A percentile compares a stretch with the other conserved stretches of the same genome.
phyloP scores from a whole-genome alignment of 2,888 invertebrate genomes.

The Plagodis pulveraria region DNA sequence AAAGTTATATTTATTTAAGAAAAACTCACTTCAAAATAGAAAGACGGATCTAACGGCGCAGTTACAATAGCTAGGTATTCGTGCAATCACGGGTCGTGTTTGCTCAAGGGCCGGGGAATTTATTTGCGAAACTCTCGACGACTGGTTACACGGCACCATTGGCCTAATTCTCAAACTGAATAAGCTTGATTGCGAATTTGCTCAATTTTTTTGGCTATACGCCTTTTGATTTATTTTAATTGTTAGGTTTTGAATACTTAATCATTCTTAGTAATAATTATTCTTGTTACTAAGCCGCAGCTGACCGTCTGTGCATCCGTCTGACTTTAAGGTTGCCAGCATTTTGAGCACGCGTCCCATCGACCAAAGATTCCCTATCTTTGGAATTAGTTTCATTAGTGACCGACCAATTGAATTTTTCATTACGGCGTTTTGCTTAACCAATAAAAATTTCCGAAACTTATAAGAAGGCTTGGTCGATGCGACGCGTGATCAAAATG shows the following conservation, averaged over 20 bases:
- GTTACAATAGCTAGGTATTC: conserved; percentile 31
- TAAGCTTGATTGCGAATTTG: conserved; percentile 67
- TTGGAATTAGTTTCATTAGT: no score
- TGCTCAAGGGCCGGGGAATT: conserved; percentile 66
- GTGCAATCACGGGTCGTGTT: conserved; percentile 67
- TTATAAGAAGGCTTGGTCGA: no score
- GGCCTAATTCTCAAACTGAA: conserved; percentile 71
- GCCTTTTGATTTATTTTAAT: conserved; percentile 44
- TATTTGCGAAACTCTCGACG: conserved; percentile 74
- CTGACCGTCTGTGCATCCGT: no score
- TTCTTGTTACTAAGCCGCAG: no score
- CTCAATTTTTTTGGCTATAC: conserved; percentile 54
- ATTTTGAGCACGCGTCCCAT: no score
- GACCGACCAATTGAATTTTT: no score
- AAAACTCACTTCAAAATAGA: conserved; percentile 6
- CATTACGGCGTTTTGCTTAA: no score
- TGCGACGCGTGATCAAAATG: no score
- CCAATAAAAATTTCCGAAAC: no score
- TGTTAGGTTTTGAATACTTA: not conserved
- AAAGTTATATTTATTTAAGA: not conserved
- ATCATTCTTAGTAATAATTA: not conserved
- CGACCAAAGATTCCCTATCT: no score
- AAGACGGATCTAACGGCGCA: conserved; percentile 19
- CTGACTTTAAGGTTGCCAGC: no score
- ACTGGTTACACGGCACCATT: conserved; percentile 50